Evolutionary conservation across 2,888 invertebrate genomes (phyloP), one percentile per base, ranked within the genome.

Genomic region (Lasioglossum vierecki): DNA sequence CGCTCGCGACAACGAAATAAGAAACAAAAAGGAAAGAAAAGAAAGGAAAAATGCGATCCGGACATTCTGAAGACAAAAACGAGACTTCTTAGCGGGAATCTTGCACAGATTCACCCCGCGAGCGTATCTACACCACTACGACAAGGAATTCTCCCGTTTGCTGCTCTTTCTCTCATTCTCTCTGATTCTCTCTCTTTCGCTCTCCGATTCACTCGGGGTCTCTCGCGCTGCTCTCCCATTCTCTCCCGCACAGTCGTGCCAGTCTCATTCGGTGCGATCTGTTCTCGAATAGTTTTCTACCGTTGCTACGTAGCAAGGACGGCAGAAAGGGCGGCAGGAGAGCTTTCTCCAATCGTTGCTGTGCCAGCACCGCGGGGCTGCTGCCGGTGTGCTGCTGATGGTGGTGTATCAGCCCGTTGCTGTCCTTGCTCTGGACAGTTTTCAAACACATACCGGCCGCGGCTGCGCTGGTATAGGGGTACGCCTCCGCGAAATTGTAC

Each of bases 401-500:
- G 89, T 93, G 92, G 78, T 91, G 90, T 79, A 90, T 87, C 86
- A 89, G 89, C 91, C 91, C 86, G 90, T 92, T 92, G 90, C 89
- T 91, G 91, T 90, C 89, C 92, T 93, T 91, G 91, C 87, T 89
- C 90, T 88, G 91, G 89, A 89, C 88, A 88, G 83, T 92, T 91
- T 90, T 90, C 92, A 92, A 91, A 93, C 92, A 95, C 95, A 91
- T 94, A 97, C 97, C 97, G 94, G 97, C 97, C 87, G 97, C 95
- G 86, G 95, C 95, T 78, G 95, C 97, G 85, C 97, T 97, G 86
- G 97, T 97, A 94, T 97, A 97, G 1, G 94, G 94, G 92, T 96
- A 96, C 2, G 96, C 96, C 92, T 97, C 97, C 90, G 97, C 97
- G 84, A 97, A 97, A 88, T 97, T 97, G 80, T 97, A 96, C 92